Conservation (phyloP, 2,113 vertebrate genomes). For the Sarotherodon lohbergeri region DNA sequence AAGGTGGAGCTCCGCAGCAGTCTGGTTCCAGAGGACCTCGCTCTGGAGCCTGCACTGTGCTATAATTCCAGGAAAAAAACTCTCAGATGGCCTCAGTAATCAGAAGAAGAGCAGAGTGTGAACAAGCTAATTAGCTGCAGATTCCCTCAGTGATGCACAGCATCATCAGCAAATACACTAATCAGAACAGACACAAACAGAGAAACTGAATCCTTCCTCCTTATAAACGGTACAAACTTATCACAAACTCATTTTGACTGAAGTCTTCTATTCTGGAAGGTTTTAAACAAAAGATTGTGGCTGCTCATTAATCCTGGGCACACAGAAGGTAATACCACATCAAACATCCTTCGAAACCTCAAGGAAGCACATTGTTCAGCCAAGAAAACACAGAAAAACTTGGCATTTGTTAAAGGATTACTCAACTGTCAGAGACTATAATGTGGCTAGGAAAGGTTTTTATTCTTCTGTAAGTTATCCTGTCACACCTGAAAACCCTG, state of each 20-base stretch:
- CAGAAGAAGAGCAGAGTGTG: background rate
- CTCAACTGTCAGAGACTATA: background rate
- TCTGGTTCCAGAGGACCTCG: conserved; percentile 20
- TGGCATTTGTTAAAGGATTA: background rate
- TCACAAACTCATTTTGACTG: background rate
- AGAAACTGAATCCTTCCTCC: background rate
- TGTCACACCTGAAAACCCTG: background rate
- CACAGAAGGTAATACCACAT: background rate
- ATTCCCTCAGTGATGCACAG: background rate
- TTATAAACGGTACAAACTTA: background rate
- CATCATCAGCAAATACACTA: background rate
- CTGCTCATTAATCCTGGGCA: background rate
- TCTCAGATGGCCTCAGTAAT: background rate
- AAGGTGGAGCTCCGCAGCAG: background rate
- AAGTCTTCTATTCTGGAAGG: background rate
- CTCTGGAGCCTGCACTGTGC: conserved; percentile 61
- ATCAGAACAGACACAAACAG: background rate
- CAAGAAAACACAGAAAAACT: background rate
- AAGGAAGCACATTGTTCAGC: background rate
- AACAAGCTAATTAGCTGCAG: background rate
- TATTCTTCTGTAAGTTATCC: background rate
- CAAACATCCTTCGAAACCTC: background rate
- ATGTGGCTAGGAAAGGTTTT: background rate
- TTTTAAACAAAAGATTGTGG: background rate
- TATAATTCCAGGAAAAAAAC: conserved; percentile 28